These are phyloP conservation scores for Asarcornis scutulata DNA, from an alignment of 2,113 vertebrate species.

Conservation along the genomic window DNA sequence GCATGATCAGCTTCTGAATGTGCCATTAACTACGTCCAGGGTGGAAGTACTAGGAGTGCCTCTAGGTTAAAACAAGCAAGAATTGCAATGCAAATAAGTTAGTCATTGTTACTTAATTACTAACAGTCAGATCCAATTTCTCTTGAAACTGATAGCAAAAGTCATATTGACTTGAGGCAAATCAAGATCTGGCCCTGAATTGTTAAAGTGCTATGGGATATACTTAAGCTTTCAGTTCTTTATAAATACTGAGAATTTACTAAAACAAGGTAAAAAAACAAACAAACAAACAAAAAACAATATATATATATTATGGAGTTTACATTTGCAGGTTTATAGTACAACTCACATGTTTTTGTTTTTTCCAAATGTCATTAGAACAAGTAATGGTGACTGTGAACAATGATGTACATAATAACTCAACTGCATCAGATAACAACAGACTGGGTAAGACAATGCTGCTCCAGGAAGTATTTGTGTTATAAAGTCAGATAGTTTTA, in stretches of 20 bases:
- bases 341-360: constrained; percentile 26
- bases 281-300: background rate
- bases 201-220: background rate
- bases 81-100: constrained; percentile 4
- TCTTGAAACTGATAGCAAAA: background rate
- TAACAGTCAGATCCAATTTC: background rate
- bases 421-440: constrained; percentile 69
- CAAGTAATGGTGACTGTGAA: constrained; percentile 67
- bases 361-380: constrained; percentile 58
- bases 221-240: background rate
- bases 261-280: background rate
- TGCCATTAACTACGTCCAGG: background rate
- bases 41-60: background rate
- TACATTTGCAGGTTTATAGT: background rate
- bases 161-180: background rate
- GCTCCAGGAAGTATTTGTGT: constrained; percentile 27
- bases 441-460: constrained; percentile 62
- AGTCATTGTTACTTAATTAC: background rate
- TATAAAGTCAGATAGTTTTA: background rate
- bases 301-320: background rate
- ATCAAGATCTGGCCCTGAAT: background rate
- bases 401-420: constrained; percentile 61
- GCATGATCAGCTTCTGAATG: background rate
- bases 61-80: constrained; percentile 29
- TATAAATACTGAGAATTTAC: background rate